phyloP scores from a whole-genome alignment of 2,888 invertebrate genomes.

The Euplagia quadripunctaria region DNA sequence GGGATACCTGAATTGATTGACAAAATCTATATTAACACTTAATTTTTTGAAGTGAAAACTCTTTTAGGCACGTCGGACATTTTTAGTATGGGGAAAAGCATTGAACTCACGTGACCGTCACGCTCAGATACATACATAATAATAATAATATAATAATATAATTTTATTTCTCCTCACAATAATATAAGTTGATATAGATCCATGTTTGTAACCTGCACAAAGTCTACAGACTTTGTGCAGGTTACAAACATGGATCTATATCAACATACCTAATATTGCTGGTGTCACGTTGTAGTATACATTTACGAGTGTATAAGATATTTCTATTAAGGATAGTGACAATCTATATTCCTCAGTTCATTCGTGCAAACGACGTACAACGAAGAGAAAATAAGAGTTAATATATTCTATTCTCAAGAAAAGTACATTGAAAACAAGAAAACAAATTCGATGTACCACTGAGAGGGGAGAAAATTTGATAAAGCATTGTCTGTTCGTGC shows the following conservation, averaged over 20 bases:
- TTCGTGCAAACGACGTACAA: constrained; percentile 15
- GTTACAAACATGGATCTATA: background rate
- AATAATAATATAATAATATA: no score
- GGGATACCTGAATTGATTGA: no score
- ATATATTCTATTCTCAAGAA: constrained; percentile 32
- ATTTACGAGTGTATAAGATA: background rate
- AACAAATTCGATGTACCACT: constrained; percentile 21
- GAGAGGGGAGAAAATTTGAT: constrained; percentile 18
- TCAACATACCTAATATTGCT: background rate
- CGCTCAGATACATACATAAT: no score
- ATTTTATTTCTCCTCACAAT: no score
- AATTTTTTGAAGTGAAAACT: no score
- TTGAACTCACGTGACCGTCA: no score
- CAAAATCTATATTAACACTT: no score
- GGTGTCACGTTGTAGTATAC: background rate
- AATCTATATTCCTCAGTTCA: constrained; percentile 29
- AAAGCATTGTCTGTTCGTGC: constrained; percentile 24
- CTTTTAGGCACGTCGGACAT: no score
- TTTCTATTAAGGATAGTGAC: constrained; percentile 23
- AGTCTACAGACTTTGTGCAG: no score
- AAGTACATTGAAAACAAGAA: constrained; percentile 36
- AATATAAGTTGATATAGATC: no score
- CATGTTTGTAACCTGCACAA: no score
- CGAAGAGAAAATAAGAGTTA: constrained; percentile 31
- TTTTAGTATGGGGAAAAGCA: no score